Percentiles rank a stretch among this genome's conserved stretches.
These are phyloP conservation scores for Volucella inanis DNA, from an alignment of 2,888 invertebrate genomes.

Conservation along the genomic window DNA sequence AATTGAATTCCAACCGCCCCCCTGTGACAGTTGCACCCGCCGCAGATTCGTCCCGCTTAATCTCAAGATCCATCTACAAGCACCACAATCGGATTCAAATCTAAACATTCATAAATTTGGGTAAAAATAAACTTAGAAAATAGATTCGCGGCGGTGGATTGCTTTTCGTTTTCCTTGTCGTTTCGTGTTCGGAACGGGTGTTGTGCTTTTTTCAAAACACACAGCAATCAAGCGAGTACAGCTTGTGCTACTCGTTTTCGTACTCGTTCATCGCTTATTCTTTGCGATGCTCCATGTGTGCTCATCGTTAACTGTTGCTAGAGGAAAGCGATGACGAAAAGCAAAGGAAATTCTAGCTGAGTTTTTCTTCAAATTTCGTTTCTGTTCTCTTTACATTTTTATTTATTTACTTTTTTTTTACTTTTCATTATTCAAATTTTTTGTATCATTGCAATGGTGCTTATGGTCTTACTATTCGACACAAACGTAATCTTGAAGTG, in stretches of 20 bases:
- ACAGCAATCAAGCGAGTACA: conserved; percentile 65
- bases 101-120: conserved; percentile 75
- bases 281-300: conserved; percentile 28
- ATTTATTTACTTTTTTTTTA: background rate
- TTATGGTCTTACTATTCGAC: conserved; percentile 30
- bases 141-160: conserved; percentile 74
- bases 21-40: conserved; percentile 23
- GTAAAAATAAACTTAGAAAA: conserved; percentile 75
- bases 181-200: conserved; percentile 49
- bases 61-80: conserved; percentile 73
- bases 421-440: background rate
- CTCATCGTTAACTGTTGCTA: background rate
- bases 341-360: conserved; percentile 38
- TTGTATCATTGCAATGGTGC: conserved; percentile 30
- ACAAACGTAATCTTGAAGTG: conserved; percentile 33
- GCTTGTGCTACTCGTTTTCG: conserved; percentile 22
- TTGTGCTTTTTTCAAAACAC: conserved; percentile 69
- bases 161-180: conserved; percentile 46
- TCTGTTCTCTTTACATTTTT: background rate
- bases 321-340: background rate
- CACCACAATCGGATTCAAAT: conserved; percentile 73
- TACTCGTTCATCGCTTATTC: conserved; percentile 44
- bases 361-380: conserved; percentile 20
- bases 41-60: conserved; percentile 50
- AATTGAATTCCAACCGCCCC: conserved; percentile 44